A percentile compares a stretch with the other conserved stretches of the same genome.
Conservation (phyloP, 1,140 invertebrate genomes). For the Caenorhabditis inopinata region DNA sequence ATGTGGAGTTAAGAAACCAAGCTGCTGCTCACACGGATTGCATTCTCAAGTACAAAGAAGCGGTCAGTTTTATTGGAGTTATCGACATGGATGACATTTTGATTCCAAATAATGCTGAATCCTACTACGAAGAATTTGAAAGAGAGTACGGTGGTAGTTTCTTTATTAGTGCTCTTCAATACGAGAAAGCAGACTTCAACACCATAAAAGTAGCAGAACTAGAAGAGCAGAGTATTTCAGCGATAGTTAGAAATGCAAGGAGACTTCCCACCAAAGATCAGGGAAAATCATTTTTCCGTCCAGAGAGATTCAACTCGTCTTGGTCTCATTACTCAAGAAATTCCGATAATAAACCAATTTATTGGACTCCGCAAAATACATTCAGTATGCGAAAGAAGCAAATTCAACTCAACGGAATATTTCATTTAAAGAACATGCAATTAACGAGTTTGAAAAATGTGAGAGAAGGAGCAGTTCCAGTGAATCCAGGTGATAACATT, state of each 20-base stretch:
- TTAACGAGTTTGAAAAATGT: background rate
- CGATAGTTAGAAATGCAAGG: background rate
- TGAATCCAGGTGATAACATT: background rate
- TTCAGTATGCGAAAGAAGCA: background rate
- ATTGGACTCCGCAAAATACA: background rate
- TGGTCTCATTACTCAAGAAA: background rate
- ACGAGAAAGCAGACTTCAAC: background rate
- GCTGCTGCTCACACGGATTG: constrained; percentile 44
- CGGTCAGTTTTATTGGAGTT: background rate
- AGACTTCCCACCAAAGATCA: background rate
- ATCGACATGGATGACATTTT: constrained; percentile 9
- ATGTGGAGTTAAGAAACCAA: constrained; percentile 38
- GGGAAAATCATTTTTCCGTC: background rate
- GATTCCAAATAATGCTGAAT: constrained; percentile 1
- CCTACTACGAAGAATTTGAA: constrained; percentile 1
- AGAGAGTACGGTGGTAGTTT: background rate
- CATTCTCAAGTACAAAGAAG: constrained; percentile 30
- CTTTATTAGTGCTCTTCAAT: background rate
- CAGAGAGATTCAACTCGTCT: constrained; percentile 15
- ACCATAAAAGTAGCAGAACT: constrained; percentile 6
- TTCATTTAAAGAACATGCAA: background rate
- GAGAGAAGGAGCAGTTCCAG: background rate
- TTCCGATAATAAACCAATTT: background rate
- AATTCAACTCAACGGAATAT: background rate
- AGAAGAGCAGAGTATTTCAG: background rate